phyloP scores from a whole-genome alignment of 1,140 invertebrate genomes.

The Asobara japonica region DNA sequence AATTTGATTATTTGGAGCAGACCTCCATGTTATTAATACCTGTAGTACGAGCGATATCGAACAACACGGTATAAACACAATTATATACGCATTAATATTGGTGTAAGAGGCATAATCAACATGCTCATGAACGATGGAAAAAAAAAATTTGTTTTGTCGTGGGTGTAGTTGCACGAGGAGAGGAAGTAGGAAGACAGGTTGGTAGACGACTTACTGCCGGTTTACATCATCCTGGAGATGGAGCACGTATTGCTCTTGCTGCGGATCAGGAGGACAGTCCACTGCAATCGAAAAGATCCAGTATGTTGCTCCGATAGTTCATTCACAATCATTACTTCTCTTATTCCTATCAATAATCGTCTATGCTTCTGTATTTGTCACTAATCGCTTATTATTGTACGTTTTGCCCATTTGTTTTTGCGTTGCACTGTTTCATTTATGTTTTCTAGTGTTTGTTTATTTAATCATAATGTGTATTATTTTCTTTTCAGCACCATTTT shows the following conservation, averaged over 20 bases:
- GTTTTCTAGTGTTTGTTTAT: slow-evolving; percentile 14
- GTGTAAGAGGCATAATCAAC: neutral
- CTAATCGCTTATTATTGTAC: slow-evolving; percentile 42
- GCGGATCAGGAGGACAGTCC: slow-evolving; percentile 80
- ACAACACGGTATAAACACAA: neutral
- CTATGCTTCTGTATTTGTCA: neutral
- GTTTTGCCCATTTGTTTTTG: neutral
- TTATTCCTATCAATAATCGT: slow-evolving; percentile 17
- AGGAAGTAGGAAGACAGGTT: slow-evolving; percentile 70
- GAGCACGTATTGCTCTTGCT: slow-evolving; percentile 66
- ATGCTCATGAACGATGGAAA: neutral
- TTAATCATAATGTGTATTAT: neutral
- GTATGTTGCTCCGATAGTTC: slow-evolving; percentile 69
- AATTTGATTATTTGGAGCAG: slow-evolving; percentile 17
- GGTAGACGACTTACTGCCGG: slow-evolving; percentile 72
- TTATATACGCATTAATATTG: neutral
- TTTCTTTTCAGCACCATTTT: neutral
- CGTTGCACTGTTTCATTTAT: neutral
- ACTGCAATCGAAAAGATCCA: slow-evolving; percentile 80
- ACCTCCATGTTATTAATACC: slow-evolving; percentile 32
- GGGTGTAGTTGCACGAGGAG: slow-evolving; percentile 70
- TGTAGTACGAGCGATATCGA: too few relatives aligned
- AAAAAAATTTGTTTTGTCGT: slow-evolving; percentile 40
- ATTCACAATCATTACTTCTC: slow-evolving; percentile 23
- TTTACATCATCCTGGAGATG: slow-evolving; percentile 68